These are phyloP conservation scores for Ispidina picta DNA, from an alignment of 2,797 vertebrate genomes.

Conservation along the genomic window DNA sequence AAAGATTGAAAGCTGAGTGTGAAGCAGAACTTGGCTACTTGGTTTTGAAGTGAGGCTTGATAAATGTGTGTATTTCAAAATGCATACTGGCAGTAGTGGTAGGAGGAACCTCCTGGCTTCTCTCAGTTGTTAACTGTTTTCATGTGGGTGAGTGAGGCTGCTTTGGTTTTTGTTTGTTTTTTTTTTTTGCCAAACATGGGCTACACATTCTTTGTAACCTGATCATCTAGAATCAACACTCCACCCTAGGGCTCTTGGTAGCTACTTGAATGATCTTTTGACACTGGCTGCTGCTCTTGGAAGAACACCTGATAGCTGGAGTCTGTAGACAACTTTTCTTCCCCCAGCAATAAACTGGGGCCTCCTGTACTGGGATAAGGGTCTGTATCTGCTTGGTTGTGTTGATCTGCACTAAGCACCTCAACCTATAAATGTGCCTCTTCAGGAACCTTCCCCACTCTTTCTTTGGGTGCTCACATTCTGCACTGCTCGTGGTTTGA, in stretches of 20 bases:
- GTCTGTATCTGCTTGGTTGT: neutral
- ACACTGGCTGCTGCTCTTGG: conserved; percentile 13
- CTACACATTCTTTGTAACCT: conserved; percentile 2
- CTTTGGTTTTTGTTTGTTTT: neutral
- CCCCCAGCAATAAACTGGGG: neutral
- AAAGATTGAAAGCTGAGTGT: conserved; percentile 44
- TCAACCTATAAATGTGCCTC: neutral
- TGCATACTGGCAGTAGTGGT: neutral
- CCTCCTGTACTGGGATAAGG: neutral
- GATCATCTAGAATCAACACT: conserved; percentile 21
- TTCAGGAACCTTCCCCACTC: neutral
- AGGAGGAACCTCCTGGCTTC: conserved; percentile 43
- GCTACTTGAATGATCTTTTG: neutral
- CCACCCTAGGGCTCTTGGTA: conserved; percentile 4
- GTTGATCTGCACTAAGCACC: neutral
- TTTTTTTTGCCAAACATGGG: neutral
- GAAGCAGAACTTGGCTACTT: conserved; percentile 42
- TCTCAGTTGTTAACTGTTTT: conserved; percentile 42
- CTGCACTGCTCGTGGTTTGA: conserved; percentile 64
- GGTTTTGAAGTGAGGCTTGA: conserved; percentile 39
- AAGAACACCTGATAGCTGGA: conserved; percentile 19
- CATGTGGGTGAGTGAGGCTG: conserved; percentile 28
- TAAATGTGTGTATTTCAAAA: conserved; percentile 20
- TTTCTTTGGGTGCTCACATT: conserved; percentile 5
- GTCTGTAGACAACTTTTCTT: neutral